phyloP scores from a whole-genome alignment of 2,888 invertebrate species.

The Ophion ellenae region DNA sequence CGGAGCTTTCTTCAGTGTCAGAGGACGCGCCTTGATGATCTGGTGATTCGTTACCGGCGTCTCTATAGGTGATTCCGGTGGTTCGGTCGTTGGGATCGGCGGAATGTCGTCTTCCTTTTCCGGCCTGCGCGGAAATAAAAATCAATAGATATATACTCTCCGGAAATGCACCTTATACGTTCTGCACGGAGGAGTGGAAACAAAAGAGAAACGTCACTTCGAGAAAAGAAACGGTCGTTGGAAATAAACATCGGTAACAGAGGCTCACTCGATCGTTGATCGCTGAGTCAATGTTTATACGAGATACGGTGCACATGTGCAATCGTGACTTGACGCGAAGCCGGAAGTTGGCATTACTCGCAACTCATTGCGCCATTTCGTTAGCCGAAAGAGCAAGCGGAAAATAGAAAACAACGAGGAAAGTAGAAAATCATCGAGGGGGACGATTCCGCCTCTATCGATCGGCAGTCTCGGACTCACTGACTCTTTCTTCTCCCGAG shows the following conservation, averaged over 20 bases:
- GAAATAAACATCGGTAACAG: slow-evolving; percentile 3
- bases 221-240: neutral
- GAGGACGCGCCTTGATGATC: slow-evolving; percentile 91
- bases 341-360: slow-evolving; percentile 46
- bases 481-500: slow-evolving; percentile 66
- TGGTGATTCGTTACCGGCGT: slow-evolving; percentile 77
- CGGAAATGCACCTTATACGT: neutral
- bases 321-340: slow-evolving; percentile 34
- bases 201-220: neutral
- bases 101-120: slow-evolving; percentile 81
- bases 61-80: slow-evolving; percentile 82
- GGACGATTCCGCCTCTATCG: slow-evolving; percentile 69
- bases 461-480: slow-evolving; percentile 74
- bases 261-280: slow-evolving; percentile 41
- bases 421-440: neutral
- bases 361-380: slow-evolving; percentile 36
- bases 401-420: slow-evolving; percentile 30
- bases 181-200: neutral
- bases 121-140: slow-evolving; percentile 67
- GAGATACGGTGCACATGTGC: slow-evolving; percentile 10
- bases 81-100: slow-evolving; percentile 82
- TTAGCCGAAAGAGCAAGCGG: slow-evolving; percentile 44
- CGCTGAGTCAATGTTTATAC: slow-evolving; percentile 42
- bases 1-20: slow-evolving; percentile 93
- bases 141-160: neutral